These are phyloP conservation scores for Phymorhynchus buccinoides DNA, from an alignment of 1,140 invertebrate genomes.

Conservation along the genomic window DNA sequence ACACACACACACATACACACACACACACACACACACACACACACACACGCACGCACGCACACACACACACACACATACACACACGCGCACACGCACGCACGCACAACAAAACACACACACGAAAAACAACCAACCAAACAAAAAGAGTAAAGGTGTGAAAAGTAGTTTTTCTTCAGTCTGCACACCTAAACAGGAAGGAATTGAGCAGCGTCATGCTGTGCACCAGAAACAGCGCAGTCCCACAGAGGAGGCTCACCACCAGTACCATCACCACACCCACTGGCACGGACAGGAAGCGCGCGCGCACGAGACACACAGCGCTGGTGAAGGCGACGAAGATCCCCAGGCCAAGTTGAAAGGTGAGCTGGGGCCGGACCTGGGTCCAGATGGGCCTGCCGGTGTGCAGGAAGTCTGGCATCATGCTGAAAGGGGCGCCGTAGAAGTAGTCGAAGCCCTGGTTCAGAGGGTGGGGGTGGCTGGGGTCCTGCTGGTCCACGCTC, in stretches of 20 bases:
- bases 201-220: conserved; percentile 66
- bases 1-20: conserved; percentile 1
- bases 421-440: conserved; percentile 74
- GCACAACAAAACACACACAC: neutral
- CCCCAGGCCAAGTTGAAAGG: conserved; percentile 28
- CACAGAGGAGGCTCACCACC: conserved; percentile 18
- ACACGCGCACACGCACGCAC: neutral
- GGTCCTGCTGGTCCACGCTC: conserved; percentile 62
- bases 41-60: conserved; percentile 9
- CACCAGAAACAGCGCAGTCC: conserved; percentile 46
- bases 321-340: conserved; percentile 22
- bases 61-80: conserved; percentile 14
- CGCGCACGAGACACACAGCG: conserved; percentile 16
- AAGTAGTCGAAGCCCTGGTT: conserved; percentile 76
- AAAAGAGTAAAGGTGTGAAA: too few relatives aligned
- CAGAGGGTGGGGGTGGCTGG: conserved; percentile 72
- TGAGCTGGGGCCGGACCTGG: conserved; percentile 1
- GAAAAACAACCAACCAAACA: too few relatives aligned
- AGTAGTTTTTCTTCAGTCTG: too few relatives aligned
- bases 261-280: conserved; percentile 32
- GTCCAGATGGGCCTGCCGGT: conserved; percentile 50
- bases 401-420: conserved; percentile 71
- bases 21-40: conserved; percentile 1
- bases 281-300: conserved; percentile 32
- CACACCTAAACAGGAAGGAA: conserved; percentile 44